Conservation (phyloP, 2,797 vertebrate genomes). For the Fundulus diaphanus region DNA sequence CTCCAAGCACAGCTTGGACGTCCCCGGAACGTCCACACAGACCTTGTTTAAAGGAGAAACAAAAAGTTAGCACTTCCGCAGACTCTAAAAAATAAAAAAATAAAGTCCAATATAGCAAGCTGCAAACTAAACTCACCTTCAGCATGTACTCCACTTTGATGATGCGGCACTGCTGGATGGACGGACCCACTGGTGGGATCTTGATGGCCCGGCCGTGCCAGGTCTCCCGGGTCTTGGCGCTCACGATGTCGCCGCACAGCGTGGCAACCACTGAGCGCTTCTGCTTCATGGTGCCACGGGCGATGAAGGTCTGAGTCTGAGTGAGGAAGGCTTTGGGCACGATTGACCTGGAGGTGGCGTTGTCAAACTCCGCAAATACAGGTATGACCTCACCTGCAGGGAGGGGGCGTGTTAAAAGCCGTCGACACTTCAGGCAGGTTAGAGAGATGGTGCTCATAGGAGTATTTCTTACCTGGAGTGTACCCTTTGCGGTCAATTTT, state of each 20-base stretch:
- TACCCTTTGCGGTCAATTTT: slow-evolving; percentile 98
- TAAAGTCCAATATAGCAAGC: background rate
- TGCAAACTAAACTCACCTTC: slow-evolving; percentile 81
- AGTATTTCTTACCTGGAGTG: slow-evolving; percentile 86
- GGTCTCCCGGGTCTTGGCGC: slow-evolving; percentile 81
- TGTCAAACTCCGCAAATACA: slow-evolving; percentile 95
- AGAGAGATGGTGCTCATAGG: background rate
- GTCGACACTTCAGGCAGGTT: background rate
- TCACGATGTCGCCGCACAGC: slow-evolving; percentile 85
- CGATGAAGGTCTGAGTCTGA: slow-evolving; percentile 95
- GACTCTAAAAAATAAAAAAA: too few relatives aligned
- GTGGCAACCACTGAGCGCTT: slow-evolving; percentile 91
- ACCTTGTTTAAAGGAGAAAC: slow-evolving; percentile 77
- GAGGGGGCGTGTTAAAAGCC: background rate
- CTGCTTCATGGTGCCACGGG: slow-evolving; percentile 92
- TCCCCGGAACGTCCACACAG: slow-evolving; percentile 93
- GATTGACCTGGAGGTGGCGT: slow-evolving; percentile 87
- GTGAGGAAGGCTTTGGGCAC: slow-evolving; percentile 91
- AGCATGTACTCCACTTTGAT: slow-evolving; percentile 94
- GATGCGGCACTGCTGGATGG: slow-evolving; percentile 94
- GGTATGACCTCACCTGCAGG: slow-evolving; percentile 93
- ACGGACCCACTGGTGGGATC: slow-evolving; percentile 94
- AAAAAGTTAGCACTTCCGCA: background rate
- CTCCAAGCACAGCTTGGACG: slow-evolving; percentile 92
- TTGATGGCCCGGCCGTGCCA: slow-evolving; percentile 94